phyloP scores from a whole-genome alignment of 1,140 invertebrate genomes.

The Bombus pyrosoma region DNA sequence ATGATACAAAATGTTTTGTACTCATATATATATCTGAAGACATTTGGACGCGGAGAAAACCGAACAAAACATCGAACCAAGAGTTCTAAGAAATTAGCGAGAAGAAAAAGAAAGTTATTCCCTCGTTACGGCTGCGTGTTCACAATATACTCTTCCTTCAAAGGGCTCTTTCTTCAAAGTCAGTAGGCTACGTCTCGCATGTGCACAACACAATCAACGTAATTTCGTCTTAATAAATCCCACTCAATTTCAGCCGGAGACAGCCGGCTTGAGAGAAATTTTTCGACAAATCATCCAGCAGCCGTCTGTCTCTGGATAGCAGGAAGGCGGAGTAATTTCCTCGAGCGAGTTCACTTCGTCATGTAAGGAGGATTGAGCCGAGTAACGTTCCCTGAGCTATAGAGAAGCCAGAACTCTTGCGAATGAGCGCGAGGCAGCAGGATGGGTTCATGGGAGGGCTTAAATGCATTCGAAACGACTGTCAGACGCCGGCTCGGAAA shows the following conservation, averaged over 20 bases:
- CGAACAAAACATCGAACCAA: neutral
- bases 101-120: neutral
- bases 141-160: neutral
- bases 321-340: conserved; percentile 58
- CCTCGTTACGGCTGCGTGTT: neutral
- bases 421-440: conserved; percentile 2
- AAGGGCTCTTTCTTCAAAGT: conserved; percentile 25
- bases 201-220: neutral
- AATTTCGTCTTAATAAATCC: conserved; percentile 45
- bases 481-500: conserved; percentile 74
- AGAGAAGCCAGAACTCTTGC: conserved; percentile 59
- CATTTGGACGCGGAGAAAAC: neutral
- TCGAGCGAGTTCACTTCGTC: conserved; percentile 61
- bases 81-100: neutral
- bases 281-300: conserved; percentile 69
- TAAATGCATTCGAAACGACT: conserved; percentile 78
- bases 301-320: conserved; percentile 35
- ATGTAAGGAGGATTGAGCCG: conserved; percentile 55
- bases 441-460: conserved; percentile 48
- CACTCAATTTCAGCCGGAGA: conserved; percentile 21
- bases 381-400: conserved; percentile 41
- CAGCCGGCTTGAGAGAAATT: conserved; percentile 33
- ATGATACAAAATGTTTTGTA: neutral
- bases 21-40: neutral
- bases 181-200: conserved; percentile 15